These are phyloP conservation scores for Drosophila austrosaltans DNA, from an alignment of 2,888 invertebrate species.

Conservation along the genomic window DNA sequence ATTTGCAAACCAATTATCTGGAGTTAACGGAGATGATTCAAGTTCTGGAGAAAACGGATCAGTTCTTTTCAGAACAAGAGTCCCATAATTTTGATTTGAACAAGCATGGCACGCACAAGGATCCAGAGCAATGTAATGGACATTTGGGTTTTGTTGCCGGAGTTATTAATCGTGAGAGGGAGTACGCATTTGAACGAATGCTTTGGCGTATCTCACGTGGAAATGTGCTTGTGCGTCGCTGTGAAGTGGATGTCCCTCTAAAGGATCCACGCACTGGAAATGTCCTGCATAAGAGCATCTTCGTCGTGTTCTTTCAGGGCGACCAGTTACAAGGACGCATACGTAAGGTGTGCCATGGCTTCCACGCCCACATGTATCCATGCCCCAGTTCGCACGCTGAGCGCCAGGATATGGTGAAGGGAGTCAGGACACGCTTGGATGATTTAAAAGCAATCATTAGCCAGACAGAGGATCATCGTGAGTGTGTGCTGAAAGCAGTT, in stretches of 20 bases:
- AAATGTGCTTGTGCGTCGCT: constrained; percentile 91
- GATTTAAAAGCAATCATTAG: constrained; percentile 90
- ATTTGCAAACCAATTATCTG: constrained; percentile 94
- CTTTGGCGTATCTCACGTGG: constrained; percentile 94
- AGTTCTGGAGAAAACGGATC: constrained; percentile 94
- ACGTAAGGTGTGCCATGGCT: constrained; percentile 93
- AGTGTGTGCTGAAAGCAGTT: constrained; percentile 90
- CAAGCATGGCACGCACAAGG: constrained; percentile 90
- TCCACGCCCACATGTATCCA: constrained; percentile 92
- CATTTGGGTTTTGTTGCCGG: constrained; percentile 90
- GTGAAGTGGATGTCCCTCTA: constrained; percentile 89
- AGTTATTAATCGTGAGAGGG: constrained; percentile 90
- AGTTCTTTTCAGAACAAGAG: constrained; percentile 80
- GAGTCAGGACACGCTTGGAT: constrained; percentile 91
- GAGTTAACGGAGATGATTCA: constrained; percentile 95
- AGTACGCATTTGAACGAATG: constrained; percentile 93
- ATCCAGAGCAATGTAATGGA: constrained; percentile 84
- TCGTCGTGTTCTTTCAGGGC: constrained; percentile 92
- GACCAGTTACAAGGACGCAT: constrained; percentile 92
- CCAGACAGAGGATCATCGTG: constrained; percentile 93
- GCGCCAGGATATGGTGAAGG: constrained; percentile 91
- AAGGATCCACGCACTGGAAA: constrained; percentile 89
- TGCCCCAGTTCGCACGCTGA: constrained; percentile 92
- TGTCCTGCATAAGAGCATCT: constrained; percentile 91
- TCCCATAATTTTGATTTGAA: constrained; percentile 76